A percentile compares a stretch with the other conserved stretches of the same genome.
Conservation (phyloP, 2,888 invertebrate species). For the Agonopterix arenella region DNA sequence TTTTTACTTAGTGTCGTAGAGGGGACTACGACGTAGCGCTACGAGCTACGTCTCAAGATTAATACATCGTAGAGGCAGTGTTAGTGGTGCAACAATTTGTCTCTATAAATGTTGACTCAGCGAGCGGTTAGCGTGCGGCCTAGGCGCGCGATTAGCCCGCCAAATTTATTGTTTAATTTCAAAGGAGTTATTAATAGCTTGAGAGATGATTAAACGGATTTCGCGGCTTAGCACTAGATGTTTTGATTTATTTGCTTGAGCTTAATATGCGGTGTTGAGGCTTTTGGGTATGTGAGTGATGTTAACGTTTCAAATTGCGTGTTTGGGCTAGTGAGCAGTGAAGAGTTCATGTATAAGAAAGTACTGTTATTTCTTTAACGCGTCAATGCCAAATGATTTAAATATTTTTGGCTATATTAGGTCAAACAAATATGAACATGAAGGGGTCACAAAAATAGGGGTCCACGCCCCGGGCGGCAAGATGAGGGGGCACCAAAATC, state of each 20-base stretch:
- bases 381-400: too few species aligned
- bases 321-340: too few species aligned
- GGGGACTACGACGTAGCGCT: slow-evolving; percentile 34
- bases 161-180: slow-evolving; percentile 77
- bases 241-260: slow-evolving; percentile 61
- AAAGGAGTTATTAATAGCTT: slow-evolving; percentile 73
- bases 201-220: slow-evolving; percentile 71
- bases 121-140: slow-evolving; percentile 57
- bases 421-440: too few species aligned
- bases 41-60: slow-evolving; percentile 55
- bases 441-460: too few species aligned
- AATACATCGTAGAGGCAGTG: slow-evolving; percentile 67
- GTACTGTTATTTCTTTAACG: too few species aligned
- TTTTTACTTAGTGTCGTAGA: slow-evolving; percentile 18
- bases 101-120: slow-evolving; percentile 77
- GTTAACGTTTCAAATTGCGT: slow-evolving; percentile 19
- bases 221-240: slow-evolving; percentile 59
- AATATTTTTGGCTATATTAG: too few species aligned
- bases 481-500: too few species aligned
- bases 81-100: slow-evolving; percentile 74
- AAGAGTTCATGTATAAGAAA: too few species aligned
- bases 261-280: slow-evolving; percentile 50
- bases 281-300: slow-evolving; percentile 29
- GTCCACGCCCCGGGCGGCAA: too few species aligned
- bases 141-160: slow-evolving; percentile 69